Percentiles rank a stretch among this genome's conserved stretches.
phyloP scores from a whole-genome alignment of 92 coral and sea anemone genomes.

The Anthopleura xanthogrammica region DNA sequence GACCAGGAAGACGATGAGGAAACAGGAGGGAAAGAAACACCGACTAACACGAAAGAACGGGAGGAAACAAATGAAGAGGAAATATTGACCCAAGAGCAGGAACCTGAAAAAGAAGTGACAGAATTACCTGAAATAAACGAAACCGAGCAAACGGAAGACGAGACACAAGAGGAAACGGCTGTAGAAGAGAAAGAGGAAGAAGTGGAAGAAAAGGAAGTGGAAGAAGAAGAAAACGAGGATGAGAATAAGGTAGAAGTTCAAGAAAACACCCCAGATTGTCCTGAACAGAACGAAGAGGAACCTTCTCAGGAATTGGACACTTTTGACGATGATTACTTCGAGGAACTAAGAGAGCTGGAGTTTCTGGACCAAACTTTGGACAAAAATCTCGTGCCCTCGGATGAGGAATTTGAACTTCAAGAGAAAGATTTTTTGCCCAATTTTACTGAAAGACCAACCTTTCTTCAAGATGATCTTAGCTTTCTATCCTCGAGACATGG shows the following conservation, averaged over 20 bases:
- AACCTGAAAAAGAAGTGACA: neutral
- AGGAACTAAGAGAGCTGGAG: constrained; percentile 36
- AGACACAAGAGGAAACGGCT: constrained; percentile 11
- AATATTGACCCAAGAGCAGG: constrained; percentile 12
- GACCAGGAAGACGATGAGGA: constrained; percentile 59
- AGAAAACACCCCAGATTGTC: neutral
- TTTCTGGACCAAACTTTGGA: constrained; percentile 34
- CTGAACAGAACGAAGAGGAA: neutral
- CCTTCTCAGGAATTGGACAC: constrained; percentile 5
- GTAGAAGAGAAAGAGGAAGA: constrained; percentile 33
- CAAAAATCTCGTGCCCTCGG: constrained; percentile 17
- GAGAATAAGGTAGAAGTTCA: neutral
- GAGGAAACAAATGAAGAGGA: constrained; percentile 3
- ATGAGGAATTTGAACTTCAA: constrained; percentile 31
- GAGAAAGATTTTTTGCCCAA: constrained; percentile 26
- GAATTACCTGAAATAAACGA: constrained; percentile 18
- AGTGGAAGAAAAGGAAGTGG: constrained; percentile 6
- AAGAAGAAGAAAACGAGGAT: neutral
- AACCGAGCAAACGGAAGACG: constrained; percentile 30
- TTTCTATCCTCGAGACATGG: constrained; percentile 13
- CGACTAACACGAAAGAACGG: neutral
- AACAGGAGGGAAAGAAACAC: constrained; percentile 5
- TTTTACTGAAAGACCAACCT: constrained; percentile 21
- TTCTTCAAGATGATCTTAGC: constrained; percentile 5
- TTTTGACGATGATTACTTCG: constrained; percentile 34